A percentile compares a stretch with the other conserved stretches of the same genome.
phyloP scores from a whole-genome alignment of 1,140 invertebrate genomes.

The Sminthurides bifidus region DNA sequence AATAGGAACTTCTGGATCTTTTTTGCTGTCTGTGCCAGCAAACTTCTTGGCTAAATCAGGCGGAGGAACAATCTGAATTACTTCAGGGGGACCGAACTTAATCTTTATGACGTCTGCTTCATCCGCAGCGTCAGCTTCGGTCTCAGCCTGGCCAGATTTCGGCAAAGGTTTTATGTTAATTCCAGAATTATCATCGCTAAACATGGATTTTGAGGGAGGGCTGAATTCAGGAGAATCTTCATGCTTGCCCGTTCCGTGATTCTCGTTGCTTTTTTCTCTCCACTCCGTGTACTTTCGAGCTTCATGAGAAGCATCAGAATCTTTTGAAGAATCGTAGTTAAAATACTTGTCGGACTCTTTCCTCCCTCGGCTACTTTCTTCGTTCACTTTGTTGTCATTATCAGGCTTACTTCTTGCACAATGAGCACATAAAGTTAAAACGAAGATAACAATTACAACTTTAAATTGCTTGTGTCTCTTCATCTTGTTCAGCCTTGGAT shows the following conservation, averaged over 20 bases:
- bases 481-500: no score
- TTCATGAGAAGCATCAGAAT: no score
- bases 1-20: slow-evolving; percentile 10
- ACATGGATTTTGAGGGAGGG: neutral
- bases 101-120: slow-evolving; percentile 13
- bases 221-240: slow-evolving; percentile 5
- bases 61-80: slow-evolving; percentile 23
- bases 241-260: neutral
- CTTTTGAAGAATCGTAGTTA: no score
- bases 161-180: neutral
- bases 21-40: slow-evolving; percentile 1
- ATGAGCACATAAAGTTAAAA: no score
- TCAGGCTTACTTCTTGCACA: no score
- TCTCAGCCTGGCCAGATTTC: neutral
- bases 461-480: no score
- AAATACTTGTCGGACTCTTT: no score
- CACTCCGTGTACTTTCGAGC: no score
- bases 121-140: slow-evolving; percentile 1
- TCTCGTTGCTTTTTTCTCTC: neutral
- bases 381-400: no score
- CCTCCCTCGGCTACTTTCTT: no score
- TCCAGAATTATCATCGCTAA: neutral
- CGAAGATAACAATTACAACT: no score
- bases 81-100: slow-evolving; percentile 15
- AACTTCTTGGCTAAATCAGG: slow-evolving; percentile 21